Evolutionary conservation across 2,113 vertebrate genomes (phyloP).

Genomic region (Merops nubicus): DNA sequence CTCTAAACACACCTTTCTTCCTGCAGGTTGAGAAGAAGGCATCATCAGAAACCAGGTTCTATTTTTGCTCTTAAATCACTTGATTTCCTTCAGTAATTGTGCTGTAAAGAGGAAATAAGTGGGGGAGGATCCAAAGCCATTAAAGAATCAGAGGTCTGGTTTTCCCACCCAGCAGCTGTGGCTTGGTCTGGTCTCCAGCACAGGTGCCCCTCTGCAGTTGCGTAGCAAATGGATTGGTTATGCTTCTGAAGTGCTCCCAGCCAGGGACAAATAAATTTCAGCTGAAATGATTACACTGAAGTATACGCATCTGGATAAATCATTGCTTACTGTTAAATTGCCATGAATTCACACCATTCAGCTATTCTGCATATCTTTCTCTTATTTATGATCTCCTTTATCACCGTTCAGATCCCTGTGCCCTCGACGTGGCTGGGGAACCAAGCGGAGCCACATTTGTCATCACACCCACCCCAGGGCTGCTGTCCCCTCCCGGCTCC

Average conservation of each 20-base stretch:
- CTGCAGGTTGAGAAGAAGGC: neutral
- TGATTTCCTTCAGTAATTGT: neutral
- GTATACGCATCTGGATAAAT: neutral
- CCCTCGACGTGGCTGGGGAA: neutral
- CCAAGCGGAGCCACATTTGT: neutral
- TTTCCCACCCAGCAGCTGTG: neutral
- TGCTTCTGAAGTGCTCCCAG: neutral
- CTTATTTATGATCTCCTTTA: too few species aligned
- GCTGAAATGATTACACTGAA: neutral
- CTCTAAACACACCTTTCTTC: neutral
- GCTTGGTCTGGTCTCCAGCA: neutral
- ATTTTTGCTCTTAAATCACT: neutral
- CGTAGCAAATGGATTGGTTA: neutral
- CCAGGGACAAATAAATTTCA: neutral
- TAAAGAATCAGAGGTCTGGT: constrained; percentile 7
- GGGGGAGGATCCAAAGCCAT: constrained; percentile 34
- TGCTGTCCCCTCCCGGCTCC: fast-evolving
- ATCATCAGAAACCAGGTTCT: neutral
- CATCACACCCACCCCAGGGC: fast-evolving
- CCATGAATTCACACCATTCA: neutral
- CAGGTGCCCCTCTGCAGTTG: constrained; percentile 19
- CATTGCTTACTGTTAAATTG: neutral
- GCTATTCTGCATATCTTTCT: neutral
- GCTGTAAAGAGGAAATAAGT: constrained; percentile 39
- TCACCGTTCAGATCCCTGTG: neutral